A percentile compares a stretch with the other conserved stretches of the same genome.
phyloP scores from a whole-genome alignment of 64 coral and sea anemone genomes.

The Platygyra sinensis region DNA sequence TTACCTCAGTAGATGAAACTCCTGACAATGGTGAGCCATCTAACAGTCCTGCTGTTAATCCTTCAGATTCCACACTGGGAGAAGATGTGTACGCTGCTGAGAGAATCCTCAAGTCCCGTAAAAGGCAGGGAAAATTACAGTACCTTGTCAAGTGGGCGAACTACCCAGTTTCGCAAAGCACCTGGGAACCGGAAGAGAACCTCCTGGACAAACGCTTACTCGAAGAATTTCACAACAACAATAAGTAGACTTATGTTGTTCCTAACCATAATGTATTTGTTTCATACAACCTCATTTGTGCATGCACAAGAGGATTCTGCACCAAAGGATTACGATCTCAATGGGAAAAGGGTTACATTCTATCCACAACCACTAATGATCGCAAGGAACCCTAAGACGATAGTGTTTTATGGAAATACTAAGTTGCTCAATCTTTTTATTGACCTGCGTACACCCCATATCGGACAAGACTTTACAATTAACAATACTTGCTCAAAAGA shows the following conservation, averaged over 20 bases:
- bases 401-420: slow-evolving; percentile 51
- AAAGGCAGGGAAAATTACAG: not conserved
- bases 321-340: not conserved
- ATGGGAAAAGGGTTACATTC: slow-evolving; percentile 39
- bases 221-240: not conserved
- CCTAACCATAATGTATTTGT: not conserved
- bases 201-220: not conserved
- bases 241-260: not conserved
- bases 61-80: not conserved
- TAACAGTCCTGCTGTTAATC: not conserved
- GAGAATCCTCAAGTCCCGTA: not conserved
- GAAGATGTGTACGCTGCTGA: slow-evolving; percentile 15
- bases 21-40: too few species aligned
- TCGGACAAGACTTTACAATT: not conserved
- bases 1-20: not conserved
- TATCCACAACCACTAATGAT: slow-evolving; percentile 65
- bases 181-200: slow-evolving; percentile 48
- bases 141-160: slow-evolving; percentile 31
- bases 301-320: not conserved
- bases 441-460: not conserved
- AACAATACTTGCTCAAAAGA: not conserved
- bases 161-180: not conserved
- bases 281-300: too few species aligned
- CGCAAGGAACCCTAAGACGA: slow-evolving; percentile 9
- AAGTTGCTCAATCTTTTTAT: not conserved